Evolutionary conservation across 2,888 invertebrate genomes (phyloP).

Genomic region (Ryuthela nishihirai): DNA sequence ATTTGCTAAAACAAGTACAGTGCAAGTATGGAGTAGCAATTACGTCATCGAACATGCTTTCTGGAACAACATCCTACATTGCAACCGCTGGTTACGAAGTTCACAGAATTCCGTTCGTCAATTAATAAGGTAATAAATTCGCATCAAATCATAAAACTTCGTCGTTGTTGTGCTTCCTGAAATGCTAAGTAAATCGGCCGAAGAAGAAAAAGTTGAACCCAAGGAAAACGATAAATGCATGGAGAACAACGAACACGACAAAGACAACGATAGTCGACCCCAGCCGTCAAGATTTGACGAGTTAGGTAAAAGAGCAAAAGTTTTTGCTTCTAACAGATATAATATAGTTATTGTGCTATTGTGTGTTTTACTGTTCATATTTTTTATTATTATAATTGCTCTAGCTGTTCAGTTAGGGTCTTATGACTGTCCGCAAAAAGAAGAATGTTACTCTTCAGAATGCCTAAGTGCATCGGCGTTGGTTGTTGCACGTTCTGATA

Average conservation of each 20-base stretch:
- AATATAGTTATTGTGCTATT: conserved; percentile 31
- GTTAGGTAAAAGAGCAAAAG: conserved; percentile 25
- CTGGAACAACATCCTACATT: too few relatives aligned
- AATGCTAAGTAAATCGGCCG: too few relatives aligned
- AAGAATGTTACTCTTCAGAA: conserved; percentile 54
- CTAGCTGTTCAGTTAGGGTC: conserved; percentile 55
- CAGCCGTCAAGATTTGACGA: conserved; percentile 16
- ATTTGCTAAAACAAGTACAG: too few relatives aligned
- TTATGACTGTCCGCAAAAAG: conserved; percentile 51
- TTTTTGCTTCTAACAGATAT: conserved; percentile 19
- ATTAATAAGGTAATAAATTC: too few relatives aligned
- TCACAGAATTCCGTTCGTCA: too few relatives aligned
- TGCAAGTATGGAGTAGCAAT: too few relatives aligned
- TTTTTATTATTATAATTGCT: conserved; percentile 54
- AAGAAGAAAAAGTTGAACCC: conserved; percentile 37
- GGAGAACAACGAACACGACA: conserved; percentile 32
- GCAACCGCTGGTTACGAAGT: too few relatives aligned
- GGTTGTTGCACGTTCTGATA: conserved; percentile 49
- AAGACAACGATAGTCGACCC: conserved; percentile 20
- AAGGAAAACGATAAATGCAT: conserved; percentile 39
- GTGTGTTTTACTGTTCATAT: conserved; percentile 48
- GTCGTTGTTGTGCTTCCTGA: too few relatives aligned
- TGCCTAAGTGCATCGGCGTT: conserved; percentile 57
- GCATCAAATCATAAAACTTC: too few relatives aligned
- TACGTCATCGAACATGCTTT: too few relatives aligned